Conservation (phyloP, 1,140 invertebrate genomes). For the Eriosoma lanigerum region DNA sequence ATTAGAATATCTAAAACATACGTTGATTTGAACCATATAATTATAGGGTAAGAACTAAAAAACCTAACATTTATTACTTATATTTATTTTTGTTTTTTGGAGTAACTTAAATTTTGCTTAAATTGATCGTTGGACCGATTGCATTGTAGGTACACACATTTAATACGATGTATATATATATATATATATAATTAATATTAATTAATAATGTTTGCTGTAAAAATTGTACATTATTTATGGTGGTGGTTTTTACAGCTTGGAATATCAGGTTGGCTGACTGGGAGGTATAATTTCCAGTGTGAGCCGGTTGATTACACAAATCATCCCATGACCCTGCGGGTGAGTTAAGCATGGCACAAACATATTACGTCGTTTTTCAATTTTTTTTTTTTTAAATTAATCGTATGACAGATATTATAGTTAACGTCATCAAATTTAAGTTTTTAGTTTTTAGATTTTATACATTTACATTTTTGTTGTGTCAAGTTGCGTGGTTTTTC, state of each 20-base stretch:
- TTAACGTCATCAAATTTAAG: slow-evolving; percentile 11
- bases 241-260: slow-evolving; percentile 72
- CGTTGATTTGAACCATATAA: no score
- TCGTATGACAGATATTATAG: background rate
- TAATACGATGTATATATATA: slow-evolving; percentile 7
- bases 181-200: background rate
- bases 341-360: slow-evolving; percentile 63
- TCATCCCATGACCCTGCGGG: slow-evolving; percentile 84
- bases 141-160: background rate
- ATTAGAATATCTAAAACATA: background rate
- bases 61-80: background rate
- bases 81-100: background rate
- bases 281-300: slow-evolving; percentile 90
- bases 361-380: slow-evolving; percentile 38
- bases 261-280: slow-evolving; percentile 82
- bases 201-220: slow-evolving; percentile 32
- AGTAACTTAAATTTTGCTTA: slow-evolving; percentile 6
- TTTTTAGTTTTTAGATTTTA: slow-evolving; percentile 21
- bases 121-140: background rate
- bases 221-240: slow-evolving; percentile 47
- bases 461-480: slow-evolving; percentile 29
- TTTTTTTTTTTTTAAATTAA: slow-evolving; percentile 40
- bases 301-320: slow-evolving; percentile 92
- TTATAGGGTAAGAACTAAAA: background rate
- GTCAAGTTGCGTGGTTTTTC: slow-evolving; percentile 44